Base-by-base conservation (phyloP, 2,113 vertebrate genomes). In the Lepidothrix coronata region DNA sequence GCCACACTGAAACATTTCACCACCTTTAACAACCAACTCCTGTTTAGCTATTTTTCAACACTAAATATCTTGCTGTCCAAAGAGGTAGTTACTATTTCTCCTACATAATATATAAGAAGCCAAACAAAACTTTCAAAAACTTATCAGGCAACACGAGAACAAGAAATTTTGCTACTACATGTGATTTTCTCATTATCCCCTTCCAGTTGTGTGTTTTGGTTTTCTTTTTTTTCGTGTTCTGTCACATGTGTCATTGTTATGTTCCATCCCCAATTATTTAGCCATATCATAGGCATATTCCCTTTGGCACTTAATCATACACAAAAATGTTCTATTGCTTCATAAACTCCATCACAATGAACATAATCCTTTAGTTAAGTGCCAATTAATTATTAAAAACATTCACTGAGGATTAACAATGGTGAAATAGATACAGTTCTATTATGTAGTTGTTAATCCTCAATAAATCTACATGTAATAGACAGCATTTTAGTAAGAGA, bases 361-460 rank as follows among this genome's bases (percentile, higher is more conserved):
- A 86, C 85, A 93, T 95, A 97, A 97, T 97, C 96, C 94, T 91
- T 92, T 88, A 89, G 95, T 95, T 97, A 95, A 97, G 96, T 97
- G 94, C 87, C 96, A 97, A 96, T 97, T 97, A 97, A 97, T 97
- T 96, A 97, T 97, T 97, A 89, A 96, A 97, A 97, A 97, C 96
- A 97, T 91, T 95, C 91, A 94, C 10, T 94, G 93, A 95, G 96
- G 96, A 97, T 97, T 97, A 97, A 88, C 94, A 95, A 93, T 95
- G 91, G 58, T 95, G 93, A 96, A 97, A 97, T 96, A 97, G 97
- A 97, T 96, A 96, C 93, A 83, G 66, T 96, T 97, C 91, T 96
- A 97, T 97, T 97, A 96, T 94, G 87, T 80, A 97, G 89, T 85
- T 89, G 96, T 91, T 96, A 97, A 97, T 97, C 97, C 96, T 91